A percentile compares a stretch with the other conserved stretches of the same genome.
Evolutionary conservation across 2,113 vertebrate species (phyloP).

Genomic region (Ctenodactylus gundi): DNA sequence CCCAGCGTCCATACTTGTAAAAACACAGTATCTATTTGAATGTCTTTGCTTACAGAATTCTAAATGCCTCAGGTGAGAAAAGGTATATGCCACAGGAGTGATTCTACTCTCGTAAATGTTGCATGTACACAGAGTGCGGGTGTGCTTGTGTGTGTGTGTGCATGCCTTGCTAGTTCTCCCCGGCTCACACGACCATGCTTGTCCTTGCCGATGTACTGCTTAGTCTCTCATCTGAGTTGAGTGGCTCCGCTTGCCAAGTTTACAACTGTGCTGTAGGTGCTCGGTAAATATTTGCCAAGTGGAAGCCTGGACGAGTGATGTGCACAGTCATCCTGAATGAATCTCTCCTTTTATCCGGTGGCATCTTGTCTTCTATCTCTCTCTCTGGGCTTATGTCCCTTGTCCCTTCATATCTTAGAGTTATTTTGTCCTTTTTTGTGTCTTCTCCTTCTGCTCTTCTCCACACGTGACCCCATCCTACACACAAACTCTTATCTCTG

Average conservation of each 20-base stretch:
- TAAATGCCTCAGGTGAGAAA: background rate
- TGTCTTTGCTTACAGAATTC: background rate
- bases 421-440: background rate
- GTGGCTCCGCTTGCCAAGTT: background rate
- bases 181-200: background rate
- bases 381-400: background rate
- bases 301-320: background rate
- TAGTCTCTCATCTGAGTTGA: background rate
- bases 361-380: background rate
- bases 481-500: background rate
- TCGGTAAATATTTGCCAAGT: background rate
- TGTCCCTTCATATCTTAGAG: background rate
- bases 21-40: background rate
- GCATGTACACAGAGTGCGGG: background rate
- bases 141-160: accelerated
- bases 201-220: background rate
- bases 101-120: background rate
- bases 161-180: background rate
- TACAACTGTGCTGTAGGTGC: background rate
- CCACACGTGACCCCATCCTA: background rate
- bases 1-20: background rate
- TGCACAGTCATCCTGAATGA: background rate
- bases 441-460: background rate
- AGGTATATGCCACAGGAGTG: background rate
- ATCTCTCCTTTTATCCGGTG: background rate